Percentiles rank a stretch among this genome's conserved stretches.
Evolutionary conservation across 2,113 vertebrate species (phyloP).

Genomic region (Centropus unirufus): DNA sequence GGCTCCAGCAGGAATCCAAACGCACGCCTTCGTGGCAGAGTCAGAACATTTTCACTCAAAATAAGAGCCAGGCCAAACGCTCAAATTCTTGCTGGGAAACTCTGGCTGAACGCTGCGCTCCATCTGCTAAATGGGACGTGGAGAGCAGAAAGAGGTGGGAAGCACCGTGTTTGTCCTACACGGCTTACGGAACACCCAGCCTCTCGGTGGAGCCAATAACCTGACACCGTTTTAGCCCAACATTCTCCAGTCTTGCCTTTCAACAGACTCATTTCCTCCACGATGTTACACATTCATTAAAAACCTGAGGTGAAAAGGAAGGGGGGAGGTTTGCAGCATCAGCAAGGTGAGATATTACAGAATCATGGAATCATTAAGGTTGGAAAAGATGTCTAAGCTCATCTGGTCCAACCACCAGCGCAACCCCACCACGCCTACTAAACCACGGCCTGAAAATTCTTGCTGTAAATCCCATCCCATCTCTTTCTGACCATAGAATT

Average conservation of each 20-base stretch:
- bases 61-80: slow-evolving; percentile 59
- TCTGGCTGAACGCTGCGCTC: slow-evolving; percentile 38
- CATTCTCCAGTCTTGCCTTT: not conserved
- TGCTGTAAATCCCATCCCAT: not conserved
- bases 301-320: not conserved
- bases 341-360: not conserved
- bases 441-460: too few relatives aligned
- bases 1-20: slow-evolving; percentile 56
- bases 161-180: not conserved
- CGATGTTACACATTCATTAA: not conserved
- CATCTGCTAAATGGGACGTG: slow-evolving; percentile 40
- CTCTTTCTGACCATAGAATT: not conserved
- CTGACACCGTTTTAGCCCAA: not conserved
- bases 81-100: slow-evolving; percentile 37
- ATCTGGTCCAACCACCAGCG: too few relatives aligned
- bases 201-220: not conserved
- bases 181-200: slow-evolving; percentile 18
- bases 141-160: slow-evolving; percentile 39
- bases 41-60: slow-evolving; percentile 60
- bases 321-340: not conserved
- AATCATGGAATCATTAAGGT: too few relatives aligned
- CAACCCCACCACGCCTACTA: too few relatives aligned
- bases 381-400: too few relatives aligned
- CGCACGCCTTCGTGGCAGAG: slow-evolving; percentile 3
- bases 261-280: not conserved